Conservation (phyloP, 2,797 vertebrate genomes). For the Brachymystax lenok region DNA sequence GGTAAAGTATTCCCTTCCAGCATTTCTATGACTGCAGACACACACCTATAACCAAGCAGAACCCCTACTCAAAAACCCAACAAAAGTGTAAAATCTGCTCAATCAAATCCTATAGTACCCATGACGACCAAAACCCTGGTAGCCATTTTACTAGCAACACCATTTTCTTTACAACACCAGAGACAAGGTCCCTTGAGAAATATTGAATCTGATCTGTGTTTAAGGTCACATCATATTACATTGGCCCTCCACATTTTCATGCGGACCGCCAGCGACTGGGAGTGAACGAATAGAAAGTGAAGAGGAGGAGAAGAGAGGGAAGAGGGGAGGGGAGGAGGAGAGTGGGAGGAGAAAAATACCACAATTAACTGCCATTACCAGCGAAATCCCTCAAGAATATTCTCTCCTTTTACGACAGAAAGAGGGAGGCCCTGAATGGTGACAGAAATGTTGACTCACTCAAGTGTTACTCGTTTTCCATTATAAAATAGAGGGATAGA, state of each 20-base stretch:
- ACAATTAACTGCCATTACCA: constrained; percentile 1
- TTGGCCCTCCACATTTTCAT: neutral
- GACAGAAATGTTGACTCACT: constrained; percentile 45
- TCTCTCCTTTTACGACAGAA: constrained; percentile 28
- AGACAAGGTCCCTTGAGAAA: neutral
- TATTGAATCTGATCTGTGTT: neutral
- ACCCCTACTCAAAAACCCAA: neutral
- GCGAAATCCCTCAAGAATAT: constrained; percentile 42
- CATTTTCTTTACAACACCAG: neutral
- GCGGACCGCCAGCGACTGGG: neutral
- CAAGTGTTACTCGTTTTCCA: constrained; percentile 58
- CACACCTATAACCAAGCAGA: neutral
- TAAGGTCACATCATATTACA: neutral
- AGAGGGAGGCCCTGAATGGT: constrained; percentile 37
- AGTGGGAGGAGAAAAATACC: neutral
- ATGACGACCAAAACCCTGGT: no score
- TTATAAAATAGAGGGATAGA: constrained; percentile 47
- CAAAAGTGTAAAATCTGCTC: neutral
- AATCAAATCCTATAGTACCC: neutral
- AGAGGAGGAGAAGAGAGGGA: neutral
- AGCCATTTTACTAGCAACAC: neutral
- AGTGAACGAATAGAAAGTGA: neutral
- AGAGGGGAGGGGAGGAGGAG: neutral
- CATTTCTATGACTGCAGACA: neutral
- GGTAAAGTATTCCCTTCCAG: neutral